phyloP scores from a whole-genome alignment of 2,797 vertebrate genomes.

The Enteromius thamalakanensis region DNA sequence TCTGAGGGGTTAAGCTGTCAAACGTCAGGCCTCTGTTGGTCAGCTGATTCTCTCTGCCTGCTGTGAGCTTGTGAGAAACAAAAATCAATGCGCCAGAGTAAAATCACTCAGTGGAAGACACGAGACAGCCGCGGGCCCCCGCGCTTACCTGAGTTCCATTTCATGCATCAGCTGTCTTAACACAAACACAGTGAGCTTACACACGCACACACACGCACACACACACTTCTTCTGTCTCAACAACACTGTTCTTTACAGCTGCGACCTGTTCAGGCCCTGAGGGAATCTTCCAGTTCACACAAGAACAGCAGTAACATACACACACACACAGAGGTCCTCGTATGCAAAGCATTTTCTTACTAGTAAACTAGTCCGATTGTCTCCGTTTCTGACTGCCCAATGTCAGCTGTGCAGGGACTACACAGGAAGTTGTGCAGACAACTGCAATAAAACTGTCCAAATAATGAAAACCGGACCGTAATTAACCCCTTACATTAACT shows the following conservation, averaged over 20 bases:
- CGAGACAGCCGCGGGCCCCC: slow-evolving; percentile 73
- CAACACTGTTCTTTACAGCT: slow-evolving; percentile 56
- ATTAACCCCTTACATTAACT: slow-evolving; percentile 17
- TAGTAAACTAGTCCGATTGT: slow-evolving; percentile 62
- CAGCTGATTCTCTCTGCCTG: slow-evolving; percentile 62
- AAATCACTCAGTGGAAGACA: slow-evolving; percentile 79
- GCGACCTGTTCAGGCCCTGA: slow-evolving; percentile 73
- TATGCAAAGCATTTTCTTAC: slow-evolving; percentile 43
- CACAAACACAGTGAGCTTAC: slow-evolving; percentile 73
- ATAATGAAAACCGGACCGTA: slow-evolving; percentile 10
- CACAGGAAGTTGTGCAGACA: slow-evolving; percentile 46
- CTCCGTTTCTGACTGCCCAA: background rate
- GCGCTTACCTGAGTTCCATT: slow-evolving; percentile 81
- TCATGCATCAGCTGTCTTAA: slow-evolving; percentile 79
- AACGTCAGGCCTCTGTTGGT: slow-evolving; percentile 74
- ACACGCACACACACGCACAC: slow-evolving; percentile 34
- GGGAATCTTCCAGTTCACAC: slow-evolving; percentile 75
- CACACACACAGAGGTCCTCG: slow-evolving; percentile 14
- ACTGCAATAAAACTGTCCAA: slow-evolving; percentile 43
- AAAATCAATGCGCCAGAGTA: slow-evolving; percentile 81
- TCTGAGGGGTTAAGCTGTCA: slow-evolving; percentile 70
- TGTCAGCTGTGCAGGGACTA: slow-evolving; percentile 36
- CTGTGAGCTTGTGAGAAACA: slow-evolving; percentile 53
- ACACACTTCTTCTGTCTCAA: slow-evolving; percentile 44
- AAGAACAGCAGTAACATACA: slow-evolving; percentile 61